A percentile compares a stretch with the other conserved stretches of the same genome.
These are phyloP conservation scores for Enteromius argenteus DNA, from an alignment of 2,797 vertebrate species.

Conservation along the genomic window DNA sequence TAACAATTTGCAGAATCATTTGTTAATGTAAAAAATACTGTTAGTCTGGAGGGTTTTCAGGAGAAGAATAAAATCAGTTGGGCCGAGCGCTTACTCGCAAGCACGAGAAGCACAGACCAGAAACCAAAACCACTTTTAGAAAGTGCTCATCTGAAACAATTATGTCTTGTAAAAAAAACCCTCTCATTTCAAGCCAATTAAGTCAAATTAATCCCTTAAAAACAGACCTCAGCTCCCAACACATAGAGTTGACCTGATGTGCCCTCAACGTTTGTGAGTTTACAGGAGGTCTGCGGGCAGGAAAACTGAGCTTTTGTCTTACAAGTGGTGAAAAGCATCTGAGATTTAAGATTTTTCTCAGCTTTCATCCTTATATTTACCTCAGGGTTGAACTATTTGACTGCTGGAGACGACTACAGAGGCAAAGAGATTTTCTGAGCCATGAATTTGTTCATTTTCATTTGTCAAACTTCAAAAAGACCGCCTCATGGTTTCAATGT, in stretches of 20 bases:
- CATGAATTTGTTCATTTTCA: background rate
- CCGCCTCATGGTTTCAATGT: background rate
- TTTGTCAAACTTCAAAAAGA: background rate
- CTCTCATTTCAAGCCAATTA: constrained; percentile 7
- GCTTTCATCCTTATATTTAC: background rate
- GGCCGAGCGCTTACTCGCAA: background rate
- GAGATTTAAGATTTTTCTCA: background rate
- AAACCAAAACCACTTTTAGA: constrained; percentile 29
- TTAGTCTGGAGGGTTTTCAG: background rate
- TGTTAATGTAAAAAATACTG: constrained; percentile 3
- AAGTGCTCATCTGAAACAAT: constrained; percentile 9
- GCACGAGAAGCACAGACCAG: background rate
- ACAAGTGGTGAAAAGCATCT: constrained; percentile 8
- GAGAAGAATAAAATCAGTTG: background rate
- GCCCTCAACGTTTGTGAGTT: background rate
- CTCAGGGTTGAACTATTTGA: background rate
- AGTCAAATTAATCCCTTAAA: constrained; percentile 5
- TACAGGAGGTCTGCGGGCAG: background rate
- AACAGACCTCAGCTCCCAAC: constrained; percentile 1
- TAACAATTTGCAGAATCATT: constrained; percentile 10
- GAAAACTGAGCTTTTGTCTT: background rate
- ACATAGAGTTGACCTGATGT: background rate
- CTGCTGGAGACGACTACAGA: background rate
- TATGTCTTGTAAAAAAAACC: background rate
- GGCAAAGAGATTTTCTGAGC: background rate